These are phyloP conservation scores for Drosophila longiperda DNA, from an alignment of 2,888 invertebrate species.

Conservation along the genomic window DNA sequence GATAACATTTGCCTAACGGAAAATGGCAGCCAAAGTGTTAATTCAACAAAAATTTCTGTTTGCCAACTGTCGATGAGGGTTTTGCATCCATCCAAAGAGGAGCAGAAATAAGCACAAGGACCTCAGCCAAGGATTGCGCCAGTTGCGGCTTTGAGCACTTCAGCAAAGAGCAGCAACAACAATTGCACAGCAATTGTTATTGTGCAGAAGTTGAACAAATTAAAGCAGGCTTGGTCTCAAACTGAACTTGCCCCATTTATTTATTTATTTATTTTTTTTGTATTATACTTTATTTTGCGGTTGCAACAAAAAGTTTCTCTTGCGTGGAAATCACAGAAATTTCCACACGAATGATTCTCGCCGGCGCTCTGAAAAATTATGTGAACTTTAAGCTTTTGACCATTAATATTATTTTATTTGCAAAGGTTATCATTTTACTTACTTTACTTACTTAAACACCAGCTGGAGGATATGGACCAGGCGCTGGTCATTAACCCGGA, in stretches of 20 bases:
- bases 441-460: conserved; percentile 7
- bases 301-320: conserved; percentile 49
- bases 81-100: conserved; percentile 44
- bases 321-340: conserved; percentile 56
- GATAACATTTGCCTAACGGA: not conserved
- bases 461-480: not conserved
- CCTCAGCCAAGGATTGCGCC: conserved; percentile 26
- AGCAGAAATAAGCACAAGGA: conserved; percentile 71
- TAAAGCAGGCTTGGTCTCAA: conserved; percentile 1
- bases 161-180: conserved; percentile 10
- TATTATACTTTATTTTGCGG: conserved; percentile 3
- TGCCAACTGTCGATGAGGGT: conserved; percentile 10
- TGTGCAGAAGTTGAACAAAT: conserved; percentile 11
- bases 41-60: conserved; percentile 28
- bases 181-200: conserved; percentile 26
- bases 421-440: conserved; percentile 4
- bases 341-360: conserved; percentile 49
- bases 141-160: conserved; percentile 56
- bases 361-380: conserved; percentile 29
- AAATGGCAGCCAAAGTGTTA: conserved; percentile 22
- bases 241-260: conserved; percentile 9
- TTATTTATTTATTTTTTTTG: not conserved
- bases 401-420: conserved; percentile 14
- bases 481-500: not conserved
- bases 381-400: conserved; percentile 41